Evolutionary conservation across 2,888 invertebrate genomes (phyloP).

Genomic region (Dynastes tityus): DNA sequence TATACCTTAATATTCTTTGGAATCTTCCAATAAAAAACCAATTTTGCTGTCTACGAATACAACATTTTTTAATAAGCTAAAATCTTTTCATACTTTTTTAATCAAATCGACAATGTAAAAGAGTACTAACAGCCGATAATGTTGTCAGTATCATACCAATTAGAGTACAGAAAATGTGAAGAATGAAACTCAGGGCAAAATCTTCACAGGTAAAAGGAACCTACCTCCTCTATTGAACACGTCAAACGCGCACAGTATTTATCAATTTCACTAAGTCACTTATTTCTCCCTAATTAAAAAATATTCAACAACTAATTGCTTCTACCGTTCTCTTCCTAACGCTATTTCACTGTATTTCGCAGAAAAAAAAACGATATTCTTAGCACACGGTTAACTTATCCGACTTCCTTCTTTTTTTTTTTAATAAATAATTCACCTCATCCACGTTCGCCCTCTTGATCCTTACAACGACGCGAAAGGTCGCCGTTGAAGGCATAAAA

Average conservation of each 20-base stretch:
- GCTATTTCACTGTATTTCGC: not conserved
- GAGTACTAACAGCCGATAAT: too few species aligned
- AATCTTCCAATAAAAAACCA: too few species aligned
- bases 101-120: too few species aligned
- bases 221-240: not conserved
- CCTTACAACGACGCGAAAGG: not conserved
- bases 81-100: too few species aligned
- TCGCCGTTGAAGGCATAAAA: conserved; percentile 33
- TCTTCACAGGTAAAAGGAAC: too few species aligned
- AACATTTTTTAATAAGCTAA: too few species aligned
- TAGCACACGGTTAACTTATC: conserved; percentile 12
- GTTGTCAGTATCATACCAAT: too few species aligned
- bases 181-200: too few species aligned
- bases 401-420: conserved; percentile 26
- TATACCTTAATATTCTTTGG: too few species aligned
- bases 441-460: not conserved
- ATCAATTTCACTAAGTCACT: conserved; percentile 15
- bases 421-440: conserved; percentile 39
- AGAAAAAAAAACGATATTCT: conserved; percentile 1
- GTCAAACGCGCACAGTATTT: conserved; percentile 21
- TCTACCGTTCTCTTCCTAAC: not conserved
- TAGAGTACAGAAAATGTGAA: too few species aligned
- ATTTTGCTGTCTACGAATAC: too few species aligned
- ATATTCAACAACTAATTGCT: conserved; percentile 34
- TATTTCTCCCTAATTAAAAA: conserved; percentile 8